Base-by-base conservation (phyloP, 2,888 invertebrate species). In the Oasisia sp. region DNA sequence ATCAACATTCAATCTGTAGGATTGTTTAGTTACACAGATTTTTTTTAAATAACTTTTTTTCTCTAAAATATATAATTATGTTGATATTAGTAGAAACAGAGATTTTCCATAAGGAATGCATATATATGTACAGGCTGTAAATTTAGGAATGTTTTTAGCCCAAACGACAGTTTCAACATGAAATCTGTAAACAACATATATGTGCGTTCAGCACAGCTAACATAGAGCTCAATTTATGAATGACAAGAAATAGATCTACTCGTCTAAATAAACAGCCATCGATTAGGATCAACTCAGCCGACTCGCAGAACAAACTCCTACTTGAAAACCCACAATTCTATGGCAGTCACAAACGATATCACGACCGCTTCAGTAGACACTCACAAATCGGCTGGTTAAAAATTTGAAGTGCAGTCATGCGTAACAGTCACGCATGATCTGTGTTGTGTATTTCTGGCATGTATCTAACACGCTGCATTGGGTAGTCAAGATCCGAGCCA, bases 371-470 rank as follows among this genome's bases (percentile, higher is more conserved):
- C 58, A 58, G 58, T 27, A 27, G 27, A 58, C 58, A 74, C 27
- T 27, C n/a, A 74, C 74, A 74, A 74, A 74, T n/a, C 58, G 19
- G 58, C 27, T n/a, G 74, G 74, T 74, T 74, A 5, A n/a, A 74
- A n/a, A 74, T n/a, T 27, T 19, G 74, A 74, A 7, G 2, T 74
- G 74, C 74, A 74, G 74, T 74, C 74, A 74, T n/a, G n/a, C 74
- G 74, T 74, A n/a, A 74, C 74, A 74, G 74, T 74, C 74, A 74
- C 27, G 27, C 74, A 74, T n/a, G n/a, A 74, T 74, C 74, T 74
- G 74, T 19, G 74, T 74, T 74, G 74, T 27, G 74, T 74, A 74
- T 74, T 74, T 74, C 27, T n/a, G 74, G 74, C 74, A 74, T 74
- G 14, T n/a, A 74, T 74, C 74, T 74, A 74, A 74, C 74, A 74